Conservation (phyloP, 2,888 invertebrate genomes). For the Mimachlamys varia region DNA sequence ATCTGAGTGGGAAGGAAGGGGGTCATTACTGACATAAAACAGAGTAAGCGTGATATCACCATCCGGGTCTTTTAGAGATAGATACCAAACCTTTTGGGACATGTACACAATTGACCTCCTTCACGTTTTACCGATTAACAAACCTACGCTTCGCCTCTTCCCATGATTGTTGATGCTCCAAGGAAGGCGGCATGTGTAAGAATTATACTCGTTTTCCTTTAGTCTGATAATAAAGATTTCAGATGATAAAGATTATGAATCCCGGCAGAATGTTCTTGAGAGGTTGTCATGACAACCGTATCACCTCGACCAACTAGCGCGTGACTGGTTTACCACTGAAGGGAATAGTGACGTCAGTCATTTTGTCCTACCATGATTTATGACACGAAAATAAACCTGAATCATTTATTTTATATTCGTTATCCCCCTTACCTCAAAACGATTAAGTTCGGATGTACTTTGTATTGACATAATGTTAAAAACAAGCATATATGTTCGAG, state of each 20-base stretch:
- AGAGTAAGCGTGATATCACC: too few species aligned
- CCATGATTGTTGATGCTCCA: not conserved
- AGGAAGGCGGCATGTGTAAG: not conserved
- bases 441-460: not conserved
- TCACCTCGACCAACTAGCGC: not conserved
- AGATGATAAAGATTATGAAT: not conserved
- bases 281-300: not conserved
- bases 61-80: too few species aligned
- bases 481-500: not conserved
- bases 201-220: not conserved
- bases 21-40: too few species aligned
- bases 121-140: not conserved
- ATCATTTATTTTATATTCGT: not conserved
- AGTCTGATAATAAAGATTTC: not conserved
- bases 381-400: not conserved
- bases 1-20: too few species aligned
- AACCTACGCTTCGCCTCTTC: not conserved
- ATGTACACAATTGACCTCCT: not conserved
- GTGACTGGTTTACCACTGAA: not conserved
- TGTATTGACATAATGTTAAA: not conserved
- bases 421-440: not conserved
- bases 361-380: not conserved
- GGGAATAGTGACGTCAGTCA: slow-evolving; percentile 9
- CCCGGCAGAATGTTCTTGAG: not conserved
- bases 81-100: not conserved